Base-by-base conservation (phyloP, 1,140 invertebrate species). In the Leptinotarsa undecemlineata region DNA sequence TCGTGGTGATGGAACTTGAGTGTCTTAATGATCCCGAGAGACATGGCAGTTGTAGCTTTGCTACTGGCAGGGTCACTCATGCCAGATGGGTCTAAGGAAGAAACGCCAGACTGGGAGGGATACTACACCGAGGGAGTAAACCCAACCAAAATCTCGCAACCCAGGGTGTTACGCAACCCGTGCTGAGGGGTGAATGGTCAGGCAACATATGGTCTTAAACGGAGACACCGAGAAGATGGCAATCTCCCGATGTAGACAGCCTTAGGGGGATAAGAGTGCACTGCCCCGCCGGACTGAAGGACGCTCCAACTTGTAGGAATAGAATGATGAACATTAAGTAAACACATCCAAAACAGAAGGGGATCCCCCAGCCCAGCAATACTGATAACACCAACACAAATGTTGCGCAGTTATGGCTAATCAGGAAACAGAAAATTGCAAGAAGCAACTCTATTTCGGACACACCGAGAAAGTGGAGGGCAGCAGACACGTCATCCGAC, bases 381-480 rank as follows among this genome's bases (percentile, higher is more conserved):
- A 17, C 62, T 64, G 62, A 20, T 17, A 64, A 20, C 11, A 64
- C 62, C 3, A 19, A 64, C 62, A 23, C 2, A 0, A 63, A 19
- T 11, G 21, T 19, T 21, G 62, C 62, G 19, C 11, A 19, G 62
- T 14, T 17, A 19, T 3, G 23, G 3, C 23, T 4, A 23, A 23
- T 4, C 23, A 23, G 23, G 23, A 3, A 23, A 23, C 23, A 23
- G 11, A 17, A 19, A 4, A 3, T 17, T 11, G 62, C 2, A 21
- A 21, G 21, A 21, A 21, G 21, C 21, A 21, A 21, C 21, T 21
- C 20, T 1, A 21, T 21, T 2, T 21, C 20, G 20, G 20, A 21
- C 20, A 13, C 13, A 63, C 61, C 19, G 13, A 63, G 61, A 23
- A 19, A 17, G 61, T 6, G n/a, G 81, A 84, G 74, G 61, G 83